Conservation (phyloP, 2,888 invertebrate species). For the Nemurella pictetii region DNA sequence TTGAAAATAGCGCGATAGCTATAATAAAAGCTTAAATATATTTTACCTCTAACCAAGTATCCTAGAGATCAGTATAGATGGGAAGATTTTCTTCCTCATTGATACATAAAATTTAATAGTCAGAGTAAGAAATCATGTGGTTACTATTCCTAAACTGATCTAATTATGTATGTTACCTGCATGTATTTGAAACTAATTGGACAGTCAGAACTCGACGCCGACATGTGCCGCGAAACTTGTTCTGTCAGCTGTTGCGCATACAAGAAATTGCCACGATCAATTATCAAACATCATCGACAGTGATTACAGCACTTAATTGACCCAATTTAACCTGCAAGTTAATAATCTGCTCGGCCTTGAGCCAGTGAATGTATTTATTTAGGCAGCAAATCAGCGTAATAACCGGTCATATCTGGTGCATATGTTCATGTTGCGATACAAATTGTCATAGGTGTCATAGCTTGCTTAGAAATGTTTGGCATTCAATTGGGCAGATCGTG, state of each 20-base stretch:
- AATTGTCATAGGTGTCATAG: not conserved
- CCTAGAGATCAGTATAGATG: too few species aligned
- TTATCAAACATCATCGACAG: not conserved
- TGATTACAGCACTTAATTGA: conserved; percentile 8
- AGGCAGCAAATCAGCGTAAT: conserved; percentile 7
- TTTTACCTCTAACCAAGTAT: too few species aligned
- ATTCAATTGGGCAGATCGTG: too few species aligned
- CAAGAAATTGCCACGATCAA: not conserved
- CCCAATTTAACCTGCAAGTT: conserved; percentile 4
- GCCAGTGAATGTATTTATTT: conserved; percentile 12
- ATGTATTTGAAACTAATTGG: not conserved
- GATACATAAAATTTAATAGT: too few species aligned
- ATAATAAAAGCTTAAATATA: too few species aligned
- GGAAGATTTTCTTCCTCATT: too few species aligned
- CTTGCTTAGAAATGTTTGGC: too few species aligned
- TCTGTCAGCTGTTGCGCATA: not conserved
- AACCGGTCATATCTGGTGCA: conserved; percentile 13
- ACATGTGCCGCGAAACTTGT: not conserved
- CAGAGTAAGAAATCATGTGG: too few species aligned
- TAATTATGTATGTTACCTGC: too few species aligned
- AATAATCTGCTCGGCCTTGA: conserved; percentile 17
- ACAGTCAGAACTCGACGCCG: not conserved
- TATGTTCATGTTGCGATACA: not conserved
- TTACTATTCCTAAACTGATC: too few species aligned
- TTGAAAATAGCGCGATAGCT: too few species aligned